Base-by-base conservation (phyloP, 2,888 invertebrate genomes). In the Hirtodrosophila histrioides region DNA sequence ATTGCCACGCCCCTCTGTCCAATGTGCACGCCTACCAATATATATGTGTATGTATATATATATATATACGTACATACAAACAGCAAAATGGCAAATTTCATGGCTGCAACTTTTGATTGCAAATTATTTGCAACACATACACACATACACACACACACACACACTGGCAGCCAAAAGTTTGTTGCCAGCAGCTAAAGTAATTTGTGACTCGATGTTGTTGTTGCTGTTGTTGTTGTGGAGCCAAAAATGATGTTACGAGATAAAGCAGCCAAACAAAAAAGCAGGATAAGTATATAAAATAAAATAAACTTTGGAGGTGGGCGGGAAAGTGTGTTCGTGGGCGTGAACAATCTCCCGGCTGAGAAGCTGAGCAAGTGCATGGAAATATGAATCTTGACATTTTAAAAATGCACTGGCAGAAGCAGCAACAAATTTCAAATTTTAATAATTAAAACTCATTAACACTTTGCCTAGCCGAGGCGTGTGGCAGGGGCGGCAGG, bases 361-460 rank as follows among this genome's bases (percentile, higher is more conserved):
- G 23, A 43, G 17, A 1, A 17, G 17, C 17, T 17, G 17, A 17
- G 17, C 17, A 17, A 17, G 49, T 43, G 54, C 54, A 54, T 29
- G 37, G 10, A 48, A 53, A 44, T 53, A n/a, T 37, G 43, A 41
- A 56, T 46, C 39, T 68, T 69, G 69, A 50, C 69, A 73, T 35
- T 60, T 65, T 74, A 31, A 35, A 65, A 74, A 69, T 73, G 60
- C 61, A 75, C 9, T 61, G 37, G 31, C 36, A 44, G 31, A 33
- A 46, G 44, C 39, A 53, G 35, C 45, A 69, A 66, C 55, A 71
- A 44, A 74, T 62, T 75, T 56, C 6, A 64, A 69, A 82, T 77
- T 83, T 84, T 69, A 84, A 84, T 84, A 76, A 84, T 84, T 84
- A 84, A 84, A 84, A 78, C 84, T 83, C 84, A 86, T 84, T 84